Evolutionary conservation across 2,888 invertebrate genomes (phyloP).

Genomic region (Carpatolechia fugitivella): DNA sequence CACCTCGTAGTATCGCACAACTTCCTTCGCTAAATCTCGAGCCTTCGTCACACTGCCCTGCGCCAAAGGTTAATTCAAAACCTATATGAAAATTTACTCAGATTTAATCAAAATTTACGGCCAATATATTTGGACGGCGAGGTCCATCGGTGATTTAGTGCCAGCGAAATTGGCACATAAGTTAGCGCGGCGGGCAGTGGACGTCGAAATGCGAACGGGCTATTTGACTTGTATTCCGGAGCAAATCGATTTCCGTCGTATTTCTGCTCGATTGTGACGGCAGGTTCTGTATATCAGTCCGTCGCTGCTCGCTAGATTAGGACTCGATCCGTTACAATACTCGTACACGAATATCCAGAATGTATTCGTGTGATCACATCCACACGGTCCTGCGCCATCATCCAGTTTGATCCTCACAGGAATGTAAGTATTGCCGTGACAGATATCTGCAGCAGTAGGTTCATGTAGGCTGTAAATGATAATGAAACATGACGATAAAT

Average conservation of each 20-base stretch:
- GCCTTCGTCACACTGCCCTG: too few species aligned
- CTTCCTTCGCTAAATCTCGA: too few species aligned
- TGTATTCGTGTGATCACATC: background rate
- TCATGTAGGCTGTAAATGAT: too few species aligned
- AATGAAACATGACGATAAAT: too few species aligned
- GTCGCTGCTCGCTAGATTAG: background rate
- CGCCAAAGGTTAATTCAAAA: slow-evolving; percentile 7
- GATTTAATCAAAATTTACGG: slow-evolving; percentile 34
- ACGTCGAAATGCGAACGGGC: slow-evolving; percentile 19
- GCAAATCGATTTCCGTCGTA: slow-evolving; percentile 20
- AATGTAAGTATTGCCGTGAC: too few species aligned
- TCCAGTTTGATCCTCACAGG: too few species aligned
- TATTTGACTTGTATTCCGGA: slow-evolving; percentile 20
- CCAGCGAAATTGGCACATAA: slow-evolving; percentile 42
- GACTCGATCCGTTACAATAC: background rate
- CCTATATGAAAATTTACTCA: slow-evolving; percentile 3
- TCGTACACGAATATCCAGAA: too few species aligned
- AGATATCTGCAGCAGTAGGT: too few species aligned
- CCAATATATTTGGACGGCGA: slow-evolving; percentile 35
- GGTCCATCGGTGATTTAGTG: slow-evolving; percentile 47
- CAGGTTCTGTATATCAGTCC: slow-evolving; percentile 1
- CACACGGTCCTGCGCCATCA: too few species aligned
- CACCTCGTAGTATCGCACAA: too few species aligned
- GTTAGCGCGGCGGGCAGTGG: slow-evolving; percentile 35
- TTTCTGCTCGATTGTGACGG: slow-evolving; percentile 12